Base-by-base conservation (phyloP, 2,888 invertebrate species). In the Heliconius charithonia region DNA sequence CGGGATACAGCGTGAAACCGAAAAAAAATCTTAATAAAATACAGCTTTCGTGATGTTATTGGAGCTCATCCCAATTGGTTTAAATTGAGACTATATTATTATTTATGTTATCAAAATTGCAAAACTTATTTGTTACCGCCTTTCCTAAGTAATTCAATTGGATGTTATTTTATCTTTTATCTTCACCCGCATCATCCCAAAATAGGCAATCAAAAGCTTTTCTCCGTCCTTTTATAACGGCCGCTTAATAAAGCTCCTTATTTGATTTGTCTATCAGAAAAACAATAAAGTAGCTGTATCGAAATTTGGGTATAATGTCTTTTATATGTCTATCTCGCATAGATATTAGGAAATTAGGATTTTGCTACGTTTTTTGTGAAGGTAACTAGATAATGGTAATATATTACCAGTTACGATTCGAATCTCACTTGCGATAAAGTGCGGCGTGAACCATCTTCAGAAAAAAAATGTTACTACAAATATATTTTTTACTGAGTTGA, bases 211-310 rank as follows among this genome's bases (percentile, higher is more conserved):
- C 41, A 45, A 45, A 69, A 69, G 69, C 45, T 69, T 69, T 69
- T 45, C 69, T 69, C 69, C 1, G 69, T 69, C 69, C 69, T 41
- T 69, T 69, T 69, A 45, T 69, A 69, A 69, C 69, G 69, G 25
- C 45, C 25, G 25, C 69, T 69, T 69, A 69, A 69, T 45, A 25
- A 69, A 69, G 69, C 69, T 69, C 41, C 16, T 69, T 69, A 69
- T 69, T 69, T 69, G 45, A 69, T 69, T 69, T 69, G 69, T 69
- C 45, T 45, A 45, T 69, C 69, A 69, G 69, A 19, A 45, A 69
- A 41, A 69, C 69, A 69, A 69, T 45, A 45, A 69, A 69, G 41
- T 45, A 69, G 25, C 25, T 69, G 41, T 69, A 69, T 41, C 69
- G 41, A 69, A 69, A 69, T 45, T 69, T 45, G 41, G 45, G 1